Percentiles rank a stretch among this genome's conserved stretches.
These are phyloP conservation scores for Syritta pipiens DNA, from an alignment of 2,888 invertebrate genomes.

Conservation along the genomic window DNA sequence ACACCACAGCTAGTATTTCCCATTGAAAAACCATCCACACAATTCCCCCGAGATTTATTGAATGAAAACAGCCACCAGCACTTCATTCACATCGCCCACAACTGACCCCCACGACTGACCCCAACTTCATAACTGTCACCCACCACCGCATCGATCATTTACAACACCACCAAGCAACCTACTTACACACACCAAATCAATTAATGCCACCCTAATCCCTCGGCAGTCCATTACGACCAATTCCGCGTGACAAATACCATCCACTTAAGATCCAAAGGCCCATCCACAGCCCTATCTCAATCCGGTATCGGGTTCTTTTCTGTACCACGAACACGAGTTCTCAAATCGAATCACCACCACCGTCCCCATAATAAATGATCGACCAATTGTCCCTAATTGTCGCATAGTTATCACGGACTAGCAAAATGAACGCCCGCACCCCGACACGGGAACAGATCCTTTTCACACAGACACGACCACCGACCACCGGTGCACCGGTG, in stretches of 20 bases:
- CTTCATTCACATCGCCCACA: too few species aligned
- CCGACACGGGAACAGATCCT: constrained; percentile 59
- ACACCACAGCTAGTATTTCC: too few species aligned
- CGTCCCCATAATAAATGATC: constrained; percentile 57
- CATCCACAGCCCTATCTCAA: constrained; percentile 62
- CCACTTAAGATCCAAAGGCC: constrained; percentile 62
- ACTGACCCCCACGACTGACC: constrained; percentile 15
- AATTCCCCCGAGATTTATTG: too few species aligned
- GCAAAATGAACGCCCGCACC: constrained; percentile 53
- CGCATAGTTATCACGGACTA: constrained; percentile 69
- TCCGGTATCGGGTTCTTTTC: constrained; percentile 59
- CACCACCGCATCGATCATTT: constrained; percentile 25
- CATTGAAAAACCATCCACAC: too few species aligned
- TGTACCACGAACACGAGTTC: constrained; percentile 60
- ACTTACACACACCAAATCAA: constrained; percentile 49
- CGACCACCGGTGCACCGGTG: constrained; percentile 63
- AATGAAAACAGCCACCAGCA: too few species aligned
- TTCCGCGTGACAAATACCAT: constrained; percentile 63
- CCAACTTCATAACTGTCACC: constrained; percentile 57
- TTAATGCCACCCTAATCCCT: constrained; percentile 58
- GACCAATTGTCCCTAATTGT: constrained; percentile 70
- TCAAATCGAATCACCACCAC: constrained; percentile 64
- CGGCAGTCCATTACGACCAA: constrained; percentile 55
- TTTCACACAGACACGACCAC: constrained; percentile 58
- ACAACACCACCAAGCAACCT: constrained; percentile 6